A percentile compares a stretch with the other conserved stretches of the same genome.
phyloP scores from a whole-genome alignment of 2,797 vertebrate species.

The Graptemys geographica region DNA sequence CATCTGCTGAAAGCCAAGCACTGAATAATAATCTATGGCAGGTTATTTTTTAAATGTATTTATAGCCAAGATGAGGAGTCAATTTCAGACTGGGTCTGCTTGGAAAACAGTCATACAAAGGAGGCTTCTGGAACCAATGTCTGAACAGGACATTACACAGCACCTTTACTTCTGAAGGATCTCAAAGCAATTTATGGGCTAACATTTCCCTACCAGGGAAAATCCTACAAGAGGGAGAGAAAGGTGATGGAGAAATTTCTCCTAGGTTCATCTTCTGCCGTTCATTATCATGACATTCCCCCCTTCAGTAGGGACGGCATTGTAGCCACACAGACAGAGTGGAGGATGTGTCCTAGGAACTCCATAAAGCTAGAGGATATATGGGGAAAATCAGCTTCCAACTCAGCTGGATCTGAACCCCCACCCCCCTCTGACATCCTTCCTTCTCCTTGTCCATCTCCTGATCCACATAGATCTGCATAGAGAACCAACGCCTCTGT shows the following conservation, averaged over 20 bases:
- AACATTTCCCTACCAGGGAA: background rate
- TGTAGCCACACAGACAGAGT: background rate
- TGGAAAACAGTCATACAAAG: slow-evolving; percentile 56
- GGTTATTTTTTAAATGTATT: background rate
- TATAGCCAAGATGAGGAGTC: background rate
- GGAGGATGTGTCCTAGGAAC: background rate
- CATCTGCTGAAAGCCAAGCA: slow-evolving; percentile 35
- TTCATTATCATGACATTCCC: background rate
- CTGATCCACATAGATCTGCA: too few relatives aligned
- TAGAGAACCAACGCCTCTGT: background rate
- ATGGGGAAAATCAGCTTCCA: background rate
- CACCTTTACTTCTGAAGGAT: background rate
- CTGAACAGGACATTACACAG: background rate
- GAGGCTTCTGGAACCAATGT: background rate
- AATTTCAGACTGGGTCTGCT: slow-evolving; percentile 45
- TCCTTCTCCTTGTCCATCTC: too few relatives aligned
- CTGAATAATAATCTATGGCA: slow-evolving; percentile 40
- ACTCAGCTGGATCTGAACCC: background rate
- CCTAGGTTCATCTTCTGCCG: background rate
- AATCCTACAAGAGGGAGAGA: background rate
- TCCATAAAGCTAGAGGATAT: background rate
- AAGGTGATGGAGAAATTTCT: background rate
- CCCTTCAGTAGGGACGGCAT: background rate
- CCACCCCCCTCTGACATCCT: background rate
- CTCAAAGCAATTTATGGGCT: background rate